A percentile compares a stretch with the other conserved stretches of the same genome.
These are phyloP conservation scores for Planiliza haematocheilus DNA, from an alignment of 2,113 vertebrate genomes.

Conservation along the genomic window DNA sequence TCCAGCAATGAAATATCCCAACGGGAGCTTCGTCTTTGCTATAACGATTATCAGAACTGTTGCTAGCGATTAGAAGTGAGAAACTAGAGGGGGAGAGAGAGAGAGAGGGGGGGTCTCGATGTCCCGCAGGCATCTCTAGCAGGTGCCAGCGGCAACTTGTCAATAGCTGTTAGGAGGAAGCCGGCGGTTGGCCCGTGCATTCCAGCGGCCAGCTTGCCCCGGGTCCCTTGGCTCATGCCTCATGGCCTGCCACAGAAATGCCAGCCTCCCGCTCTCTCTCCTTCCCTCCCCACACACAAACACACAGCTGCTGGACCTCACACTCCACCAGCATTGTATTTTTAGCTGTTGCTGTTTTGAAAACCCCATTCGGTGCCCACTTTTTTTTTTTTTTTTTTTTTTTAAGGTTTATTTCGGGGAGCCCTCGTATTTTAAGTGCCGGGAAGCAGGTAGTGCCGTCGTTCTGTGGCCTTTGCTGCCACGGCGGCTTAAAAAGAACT, in stretches of 20 bases:
- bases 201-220: conserved; percentile 74
- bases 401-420: conserved; percentile 81
- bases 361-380: conserved; percentile 74
- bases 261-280: conserved; percentile 57
- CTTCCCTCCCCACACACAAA: conserved; percentile 30
- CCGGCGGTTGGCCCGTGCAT: conserved; percentile 78
- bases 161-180: conserved; percentile 79
- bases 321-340: conserved; percentile 78
- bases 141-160: conserved; percentile 79
- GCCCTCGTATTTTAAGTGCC: conserved; percentile 66
- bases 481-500: conserved; percentile 35
- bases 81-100: not conserved
- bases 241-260: conserved; percentile 74
- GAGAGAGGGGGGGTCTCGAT: not conserved
- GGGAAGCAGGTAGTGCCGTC: conserved; percentile 75
- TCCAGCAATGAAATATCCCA: too few relatives aligned
- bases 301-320: conserved; percentile 68
- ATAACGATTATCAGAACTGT: too few relatives aligned
- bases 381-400: conserved; percentile 69
- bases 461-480: conserved; percentile 63
- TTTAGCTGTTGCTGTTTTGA: conserved; percentile 81
- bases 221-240: conserved; percentile 73
- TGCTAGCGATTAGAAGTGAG: not conserved
- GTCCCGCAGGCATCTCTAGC: conserved; percentile 46
- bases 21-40: too few relatives aligned